These are phyloP conservation scores for Sycophaga agraensis DNA, from an alignment of 1,140 invertebrate species.

Conservation along the genomic window DNA sequence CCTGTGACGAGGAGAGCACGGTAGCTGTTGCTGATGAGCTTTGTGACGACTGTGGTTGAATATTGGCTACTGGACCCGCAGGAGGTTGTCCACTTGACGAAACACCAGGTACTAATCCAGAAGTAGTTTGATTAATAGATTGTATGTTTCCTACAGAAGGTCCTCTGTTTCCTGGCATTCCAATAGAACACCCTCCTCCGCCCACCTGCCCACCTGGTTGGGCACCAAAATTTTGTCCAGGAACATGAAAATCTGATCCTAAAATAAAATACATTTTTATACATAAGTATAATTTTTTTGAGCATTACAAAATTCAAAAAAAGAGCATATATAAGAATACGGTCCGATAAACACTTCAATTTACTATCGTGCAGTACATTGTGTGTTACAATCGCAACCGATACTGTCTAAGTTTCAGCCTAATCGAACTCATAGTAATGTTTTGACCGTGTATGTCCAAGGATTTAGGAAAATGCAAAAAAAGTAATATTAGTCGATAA, in stretches of 20 bases:
- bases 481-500: no score
- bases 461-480: no score
- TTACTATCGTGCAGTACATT: no score
- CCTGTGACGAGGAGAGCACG: slow-evolving; percentile 46
- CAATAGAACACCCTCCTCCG: slow-evolving; percentile 50
- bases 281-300: no score
- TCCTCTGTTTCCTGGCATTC: slow-evolving; percentile 51
- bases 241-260: slow-evolving; percentile 57
- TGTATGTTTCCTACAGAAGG: slow-evolving; percentile 49
- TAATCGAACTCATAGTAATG: no score
- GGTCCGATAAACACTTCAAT: no score
- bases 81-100: slow-evolving; percentile 43
- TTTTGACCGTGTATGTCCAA: no score
- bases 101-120: slow-evolving; percentile 47
- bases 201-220: slow-evolving; percentile 55
- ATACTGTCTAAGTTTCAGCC: no score
- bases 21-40: slow-evolving; percentile 46
- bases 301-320: no score
- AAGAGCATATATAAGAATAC: no score
- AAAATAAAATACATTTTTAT: slow-evolving; percentile 30
- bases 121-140: slow-evolving; percentile 45
- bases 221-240: slow-evolving; percentile 52
- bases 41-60: slow-evolving; percentile 46
- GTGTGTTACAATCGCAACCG: no score
- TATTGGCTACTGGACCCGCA: slow-evolving; percentile 39